Evolutionary conservation across 2,113 vertebrate species (phyloP), one percentile per base, ranked within the genome.

Genomic region (Beaufortia kweichowensis): DNA sequence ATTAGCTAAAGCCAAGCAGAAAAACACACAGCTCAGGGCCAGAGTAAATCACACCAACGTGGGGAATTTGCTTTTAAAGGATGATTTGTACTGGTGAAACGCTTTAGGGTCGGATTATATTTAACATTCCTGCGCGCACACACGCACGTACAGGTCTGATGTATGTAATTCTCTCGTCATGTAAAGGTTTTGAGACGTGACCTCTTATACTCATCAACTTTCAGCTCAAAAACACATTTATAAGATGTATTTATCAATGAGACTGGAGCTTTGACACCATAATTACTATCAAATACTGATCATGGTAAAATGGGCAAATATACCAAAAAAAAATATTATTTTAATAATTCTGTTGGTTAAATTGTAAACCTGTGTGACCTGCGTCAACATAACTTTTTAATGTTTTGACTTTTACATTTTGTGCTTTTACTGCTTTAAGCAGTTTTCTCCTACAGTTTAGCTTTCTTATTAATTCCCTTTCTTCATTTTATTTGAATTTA

Each of bases 21-120:
- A 82, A 77, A 76, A 61, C 83, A 81, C 80, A 85, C 78, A 79
- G 78, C 88, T 87, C 89, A 76, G 87, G 87, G 91, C 93, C 92
- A 84, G 85, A 90, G 90, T 91, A 86, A 94, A 93, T 92, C 90
- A 86, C 76, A 93, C 91, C 88, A 91, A 94, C 93, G 88, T 85
- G 63, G 85, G 88, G 90, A 89, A 94, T 92, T 91, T 70, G 55
- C 79, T 92, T 83, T 91, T 84, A 84, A 60, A 85, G 86, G 84
- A 60, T 83, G 86, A 87, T 92, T 92, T 92, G 82, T 81, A 59
- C 87, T 84, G 43, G 80, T 71, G 73, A 78, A 82, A 79, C 63
- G 76, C 66, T 26, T 68, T 26, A 55, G 26, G 57, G 77, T 66
- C 39, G 53, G 28, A 53, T 64, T 46, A 79, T 69, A 48, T 75